A percentile compares a stretch with the other conserved stretches of the same genome.
These are phyloP conservation scores for Drosophila suboccidentalis DNA, from an alignment of 2,888 invertebrate genomes.

Conservation along the genomic window DNA sequence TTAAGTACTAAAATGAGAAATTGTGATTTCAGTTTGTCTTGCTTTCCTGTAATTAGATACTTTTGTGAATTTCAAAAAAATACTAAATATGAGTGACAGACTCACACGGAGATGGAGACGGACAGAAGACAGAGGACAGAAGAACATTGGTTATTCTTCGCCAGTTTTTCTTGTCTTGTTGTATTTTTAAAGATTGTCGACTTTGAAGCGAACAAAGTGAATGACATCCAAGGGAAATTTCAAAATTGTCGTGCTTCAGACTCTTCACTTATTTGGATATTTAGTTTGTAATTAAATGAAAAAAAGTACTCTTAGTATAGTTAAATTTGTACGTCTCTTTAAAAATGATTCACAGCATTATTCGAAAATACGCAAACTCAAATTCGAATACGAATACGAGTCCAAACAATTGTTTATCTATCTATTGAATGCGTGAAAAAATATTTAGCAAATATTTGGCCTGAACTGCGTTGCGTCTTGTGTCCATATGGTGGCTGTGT, in stretches of 20 bases:
- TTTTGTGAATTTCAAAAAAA: conserved; percentile 79
- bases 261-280: conserved; percentile 35
- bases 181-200: conserved; percentile 74
- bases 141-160: conserved; percentile 67
- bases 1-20: conserved; percentile 64
- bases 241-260: conserved; percentile 44
- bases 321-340: background rate
- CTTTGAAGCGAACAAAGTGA: conserved; percentile 73
- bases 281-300: conserved; percentile 40
- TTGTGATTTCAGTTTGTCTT: conserved; percentile 80
- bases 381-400: conserved; percentile 34
- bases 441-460: conserved; percentile 66
- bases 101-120: conserved; percentile 47
- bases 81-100: conserved; percentile 80
- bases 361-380: conserved; percentile 7
- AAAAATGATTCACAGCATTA: background rate
- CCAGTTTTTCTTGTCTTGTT: conserved; percentile 64
- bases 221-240: conserved; percentile 71
- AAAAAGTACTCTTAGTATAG: conserved; percentile 15
- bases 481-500: conserved; percentile 67
- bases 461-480: conserved; percentile 56
- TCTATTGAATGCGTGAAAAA: conserved; percentile 65
- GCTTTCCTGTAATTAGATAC: conserved; percentile 82
- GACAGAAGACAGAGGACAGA: background rate
- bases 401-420: conserved; percentile 62